Conservation (phyloP, 2,113 vertebrate species). For the Engraulis encrasicolus region DNA sequence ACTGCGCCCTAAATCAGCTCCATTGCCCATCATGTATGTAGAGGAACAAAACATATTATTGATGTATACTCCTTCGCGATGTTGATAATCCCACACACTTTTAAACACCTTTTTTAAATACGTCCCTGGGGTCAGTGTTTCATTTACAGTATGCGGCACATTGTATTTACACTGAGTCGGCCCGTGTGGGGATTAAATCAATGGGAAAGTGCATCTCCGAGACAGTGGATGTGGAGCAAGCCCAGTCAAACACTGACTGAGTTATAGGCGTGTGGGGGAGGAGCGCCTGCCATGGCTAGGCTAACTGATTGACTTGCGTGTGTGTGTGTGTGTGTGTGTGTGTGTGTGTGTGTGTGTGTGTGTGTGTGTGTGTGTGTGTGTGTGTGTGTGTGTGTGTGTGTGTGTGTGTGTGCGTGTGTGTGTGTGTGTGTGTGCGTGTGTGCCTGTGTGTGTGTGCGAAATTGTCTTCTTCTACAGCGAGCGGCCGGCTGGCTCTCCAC, state of each 20-base stretch:
- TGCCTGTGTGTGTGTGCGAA: too few relatives aligned
- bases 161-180: constrained; percentile 12
- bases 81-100: not conserved
- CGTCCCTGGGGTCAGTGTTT: not conserved
- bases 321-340: too few relatives aligned
- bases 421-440: too few relatives aligned
- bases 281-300: constrained; percentile 2
- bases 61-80: not conserved
- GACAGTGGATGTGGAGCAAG: not conserved
- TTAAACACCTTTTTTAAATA: not conserved
- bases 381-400: too few relatives aligned
- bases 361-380: too few relatives aligned
- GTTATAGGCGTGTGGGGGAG: not conserved
- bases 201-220: constrained; percentile 10
- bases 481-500: constrained; percentile 21
- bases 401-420: too few relatives aligned
- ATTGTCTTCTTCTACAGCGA: constrained; percentile 28
- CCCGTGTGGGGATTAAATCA: not conserved
- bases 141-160: not conserved
- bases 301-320: constrained; percentile 44
- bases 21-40: not conserved
- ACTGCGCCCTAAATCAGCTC: not conserved
- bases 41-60: not conserved
- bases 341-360: too few relatives aligned
- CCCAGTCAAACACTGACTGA: constrained; percentile 15